Percentiles rank a stretch among this genome's conserved stretches.
Conservation (phyloP, 64 coral and sea anemone genomes). For the Pocillopora damicornis region DNA sequence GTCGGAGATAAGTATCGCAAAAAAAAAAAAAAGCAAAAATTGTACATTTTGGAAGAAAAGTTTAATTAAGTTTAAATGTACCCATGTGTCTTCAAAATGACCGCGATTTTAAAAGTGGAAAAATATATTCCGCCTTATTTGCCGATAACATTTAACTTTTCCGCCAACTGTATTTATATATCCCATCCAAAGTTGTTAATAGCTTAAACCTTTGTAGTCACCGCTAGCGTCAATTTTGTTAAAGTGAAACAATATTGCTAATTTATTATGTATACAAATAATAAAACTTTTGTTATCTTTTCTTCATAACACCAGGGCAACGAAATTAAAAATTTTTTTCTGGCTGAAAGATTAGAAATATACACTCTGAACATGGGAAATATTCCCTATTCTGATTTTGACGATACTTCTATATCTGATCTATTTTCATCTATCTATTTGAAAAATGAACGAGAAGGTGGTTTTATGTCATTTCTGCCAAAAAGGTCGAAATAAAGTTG, state of each 20-base stretch:
- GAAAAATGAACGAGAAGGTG: no score
- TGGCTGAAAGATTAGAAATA: background rate
- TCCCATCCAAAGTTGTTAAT: background rate
- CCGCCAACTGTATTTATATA: background rate
- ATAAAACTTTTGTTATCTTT: background rate
- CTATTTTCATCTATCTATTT: no score
- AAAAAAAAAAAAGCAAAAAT: no score
- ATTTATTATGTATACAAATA: constrained; percentile 10
- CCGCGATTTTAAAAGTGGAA: background rate
- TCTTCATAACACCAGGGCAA: background rate
- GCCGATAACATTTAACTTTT: background rate
- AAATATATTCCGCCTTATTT: background rate
- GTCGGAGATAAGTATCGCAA: no score
- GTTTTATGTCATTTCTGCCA: no score
- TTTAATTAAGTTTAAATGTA: background rate
- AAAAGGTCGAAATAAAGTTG: no score
- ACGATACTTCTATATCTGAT: no score
- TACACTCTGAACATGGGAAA: background rate
- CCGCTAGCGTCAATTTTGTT: constrained; percentile 13
- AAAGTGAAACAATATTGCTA: constrained; percentile 6
- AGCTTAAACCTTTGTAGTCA: background rate
- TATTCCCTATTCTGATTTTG: background rate
- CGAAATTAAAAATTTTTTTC: background rate
- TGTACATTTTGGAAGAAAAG: background rate
- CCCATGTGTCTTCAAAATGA: background rate